Base-by-base conservation (phyloP, 2,113 vertebrate species). In the Dicrurus megarhynchus region DNA sequence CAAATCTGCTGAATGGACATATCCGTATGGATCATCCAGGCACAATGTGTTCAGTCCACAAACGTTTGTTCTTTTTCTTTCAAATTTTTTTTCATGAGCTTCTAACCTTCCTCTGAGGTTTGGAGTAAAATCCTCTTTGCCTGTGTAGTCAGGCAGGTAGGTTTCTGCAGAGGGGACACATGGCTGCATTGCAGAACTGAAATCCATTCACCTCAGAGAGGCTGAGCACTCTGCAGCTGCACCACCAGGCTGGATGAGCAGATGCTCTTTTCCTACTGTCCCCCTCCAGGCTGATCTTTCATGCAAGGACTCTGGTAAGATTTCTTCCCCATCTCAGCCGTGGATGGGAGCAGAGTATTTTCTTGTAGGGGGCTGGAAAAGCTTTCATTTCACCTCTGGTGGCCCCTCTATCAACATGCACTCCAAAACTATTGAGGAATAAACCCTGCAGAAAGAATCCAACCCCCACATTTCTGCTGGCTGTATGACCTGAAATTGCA, bases 341-440 rank as follows among this genome's bases (percentile, higher is more conserved):
- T 41, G 22, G 14, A 65, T 19, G 5, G 19, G 9, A 87, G 7
- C 16, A 73, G 44, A 46, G 7, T 26, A 2, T 41, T 85, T 68
- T 59, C n/a, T 37, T 64, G 7, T 4, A 63, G 27, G 5, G 21
- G n/a, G 32, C 12, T 84, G 19, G 7, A 75, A 14, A 75, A 61
- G 28, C 30, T 17, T 50, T 59, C 6, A 10, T 75, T 69, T 84
- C 37, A 75, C 60, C 32, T 32, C 44, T 74, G 19, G 14, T 30
- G 10, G 5, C 3, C 5, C 30, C 23, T n/a, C 6, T n/a, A 37
- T 79, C 42, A 77, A 42, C 5, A 28, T 0, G 0, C 7, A 20
- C n/a, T 53, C 52, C 4, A 7, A 32, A 85, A 41, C 14, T 61
- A 69, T 13, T 69, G 33, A 30, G 30, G 13, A 69, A 28, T 9